Percentiles rank a stretch among this genome's conserved stretches.
These are phyloP conservation scores for Nemapogon koenigi DNA, from an alignment of 2,888 invertebrate species.

Conservation along the genomic window DNA sequence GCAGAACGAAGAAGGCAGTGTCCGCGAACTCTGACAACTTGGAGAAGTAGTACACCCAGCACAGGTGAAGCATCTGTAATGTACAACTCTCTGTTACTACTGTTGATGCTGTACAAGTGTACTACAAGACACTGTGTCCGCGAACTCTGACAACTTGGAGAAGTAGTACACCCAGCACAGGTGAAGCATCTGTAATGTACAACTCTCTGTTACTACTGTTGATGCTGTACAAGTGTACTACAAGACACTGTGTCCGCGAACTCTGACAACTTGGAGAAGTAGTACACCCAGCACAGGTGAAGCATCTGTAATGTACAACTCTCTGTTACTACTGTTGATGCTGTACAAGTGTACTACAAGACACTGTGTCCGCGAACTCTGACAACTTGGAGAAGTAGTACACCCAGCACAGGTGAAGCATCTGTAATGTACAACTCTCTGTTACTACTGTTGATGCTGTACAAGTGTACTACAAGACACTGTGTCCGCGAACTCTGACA, in stretches of 20 bases:
- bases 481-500: constrained; percentile 88
- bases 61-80: constrained; percentile 81
- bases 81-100: too few relatives aligned
- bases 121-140: constrained; percentile 87
- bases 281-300: constrained; percentile 87
- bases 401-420: constrained; percentile 88
- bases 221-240: too few relatives aligned
- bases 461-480: too few relatives aligned
- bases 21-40: constrained; percentile 89
- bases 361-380: constrained; percentile 87
- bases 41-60: constrained; percentile 91
- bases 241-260: constrained; percentile 87
- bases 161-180: constrained; percentile 91
- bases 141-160: constrained; percentile 86
- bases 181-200: constrained; percentile 80
- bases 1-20: constrained; percentile 84
- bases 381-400: constrained; percentile 90
- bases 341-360: too few relatives aligned
- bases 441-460: too few relatives aligned
- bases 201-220: too few relatives aligned
- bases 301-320: constrained; percentile 85
- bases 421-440: too few relatives aligned
- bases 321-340: too few relatives aligned
- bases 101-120: too few relatives aligned
- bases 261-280: constrained; percentile 87